phyloP scores from a whole-genome alignment of 1,140 invertebrate species.

The Listronotus oregonensis region DNA sequence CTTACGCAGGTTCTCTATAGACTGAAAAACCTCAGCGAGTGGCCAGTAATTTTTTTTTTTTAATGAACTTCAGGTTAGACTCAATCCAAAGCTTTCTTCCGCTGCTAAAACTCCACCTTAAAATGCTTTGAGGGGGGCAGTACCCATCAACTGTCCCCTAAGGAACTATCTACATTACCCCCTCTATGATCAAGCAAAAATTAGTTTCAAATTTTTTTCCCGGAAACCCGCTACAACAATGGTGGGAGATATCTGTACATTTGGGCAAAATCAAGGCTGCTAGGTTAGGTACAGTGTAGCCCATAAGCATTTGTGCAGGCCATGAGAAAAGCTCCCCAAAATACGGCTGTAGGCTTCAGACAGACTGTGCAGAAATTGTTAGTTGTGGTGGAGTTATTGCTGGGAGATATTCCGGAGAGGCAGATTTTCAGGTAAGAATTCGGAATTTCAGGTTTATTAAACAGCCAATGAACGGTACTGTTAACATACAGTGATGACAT shows the following conservation, averaged over 20 bases:
- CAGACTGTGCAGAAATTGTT: slow-evolving; percentile 97
- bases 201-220: slow-evolving; percentile 95
- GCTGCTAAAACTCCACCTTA: slow-evolving; percentile 86
- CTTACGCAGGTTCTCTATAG: too few relatives aligned
- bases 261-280: slow-evolving; percentile 96
- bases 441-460: too few relatives aligned
- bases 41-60: too few relatives aligned
- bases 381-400: slow-evolving; percentile 92
- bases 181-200: slow-evolving; percentile 95
- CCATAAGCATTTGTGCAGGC: slow-evolving; percentile 95
- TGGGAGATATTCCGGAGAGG: slow-evolving; percentile 96
- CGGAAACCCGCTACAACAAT: slow-evolving; percentile 96
- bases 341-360: slow-evolving; percentile 96
- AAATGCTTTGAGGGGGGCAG: slow-evolving; percentile 98
- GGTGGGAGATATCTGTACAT: slow-evolving; percentile 97
- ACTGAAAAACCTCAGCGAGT: too few relatives aligned
- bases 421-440: slow-evolving; percentile 67
- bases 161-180: slow-evolving; percentile 96
- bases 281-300: slow-evolving; percentile 95
- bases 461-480: too few relatives aligned
- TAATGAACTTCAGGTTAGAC: slow-evolving; percentile 73
- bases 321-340: slow-evolving; percentile 95
- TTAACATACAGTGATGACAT: too few relatives aligned
- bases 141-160: slow-evolving; percentile 93
- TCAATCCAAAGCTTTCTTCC: slow-evolving; percentile 90